Evolutionary conservation across 2,797 vertebrate genomes (phyloP).

Genomic region (Nothura maculosa): DNA sequence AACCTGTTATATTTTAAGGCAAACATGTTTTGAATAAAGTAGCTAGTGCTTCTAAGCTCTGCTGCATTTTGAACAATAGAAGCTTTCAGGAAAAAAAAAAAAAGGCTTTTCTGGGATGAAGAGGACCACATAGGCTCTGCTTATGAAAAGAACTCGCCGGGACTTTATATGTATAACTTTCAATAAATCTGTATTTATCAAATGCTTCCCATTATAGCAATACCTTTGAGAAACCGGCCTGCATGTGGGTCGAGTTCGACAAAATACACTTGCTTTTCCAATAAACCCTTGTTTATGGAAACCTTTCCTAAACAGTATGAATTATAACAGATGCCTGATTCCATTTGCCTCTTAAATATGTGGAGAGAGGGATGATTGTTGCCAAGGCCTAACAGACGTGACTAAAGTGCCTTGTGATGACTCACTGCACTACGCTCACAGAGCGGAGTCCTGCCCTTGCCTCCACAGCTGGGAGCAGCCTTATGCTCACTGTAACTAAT

Average conservation of each 20-base stretch:
- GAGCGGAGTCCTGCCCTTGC: neutral
- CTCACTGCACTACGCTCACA: neutral
- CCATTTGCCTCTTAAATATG: neutral
- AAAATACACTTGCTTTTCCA: neutral
- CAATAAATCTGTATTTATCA: constrained; percentile 24
- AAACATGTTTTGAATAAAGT: constrained; percentile 81
- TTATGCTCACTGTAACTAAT: constrained; percentile 26
- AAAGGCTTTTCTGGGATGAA: constrained; percentile 63
- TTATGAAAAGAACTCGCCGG: constrained; percentile 48
- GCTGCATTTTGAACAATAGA: constrained; percentile 61
- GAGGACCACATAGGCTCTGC: constrained; percentile 31
- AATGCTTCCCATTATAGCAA: neutral
- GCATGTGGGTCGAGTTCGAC: neutral
- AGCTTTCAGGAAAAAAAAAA: constrained; percentile 75
- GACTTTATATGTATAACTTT: constrained; percentile 28
- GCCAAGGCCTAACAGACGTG: neutral
- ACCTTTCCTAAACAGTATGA: constrained; percentile 28
- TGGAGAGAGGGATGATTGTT: neutral
- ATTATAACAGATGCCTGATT: neutral
- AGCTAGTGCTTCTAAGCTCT: constrained; percentile 75
- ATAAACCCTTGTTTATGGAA: neutral
- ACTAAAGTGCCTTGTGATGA: neutral
- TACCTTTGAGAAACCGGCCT: neutral
- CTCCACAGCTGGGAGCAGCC: neutral
- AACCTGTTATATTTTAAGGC: constrained; percentile 79